Evolutionary conservation across 2,113 vertebrate genomes (phyloP).

Genomic region (Brachypteracias leptosomus): DNA sequence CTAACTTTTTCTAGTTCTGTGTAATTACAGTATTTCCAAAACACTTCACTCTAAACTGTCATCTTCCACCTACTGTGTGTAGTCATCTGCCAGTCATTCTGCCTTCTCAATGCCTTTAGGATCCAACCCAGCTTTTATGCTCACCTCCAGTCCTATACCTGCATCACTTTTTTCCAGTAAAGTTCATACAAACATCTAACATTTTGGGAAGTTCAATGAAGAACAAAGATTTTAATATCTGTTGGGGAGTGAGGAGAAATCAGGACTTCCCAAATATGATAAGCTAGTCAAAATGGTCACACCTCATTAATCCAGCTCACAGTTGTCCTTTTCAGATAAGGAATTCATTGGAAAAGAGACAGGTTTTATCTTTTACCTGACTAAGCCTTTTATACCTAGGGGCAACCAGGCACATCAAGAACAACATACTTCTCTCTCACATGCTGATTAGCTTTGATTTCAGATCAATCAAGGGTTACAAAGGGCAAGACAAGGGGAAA

Average conservation of each 20-base stretch:
- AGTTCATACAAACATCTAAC: not conserved
- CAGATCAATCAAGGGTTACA: not conserved
- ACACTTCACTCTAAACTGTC: not conserved
- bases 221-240: not conserved
- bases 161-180: not conserved
- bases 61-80: not conserved
- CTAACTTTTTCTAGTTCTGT: not conserved
- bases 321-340: not conserved
- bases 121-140: not conserved
- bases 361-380: not conserved
- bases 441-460: not conserved
- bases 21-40: not conserved
- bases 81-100: not conserved
- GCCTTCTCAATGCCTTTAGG: not conserved
- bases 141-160: not conserved
- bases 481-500: not conserved
- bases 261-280: not conserved
- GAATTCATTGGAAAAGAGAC: not conserved
- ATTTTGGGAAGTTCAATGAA: not conserved
- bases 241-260: not conserved
- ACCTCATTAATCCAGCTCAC: not conserved
- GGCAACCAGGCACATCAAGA: not conserved
- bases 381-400: not conserved
- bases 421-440: not conserved
- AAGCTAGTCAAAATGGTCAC: not conserved